phyloP scores from a whole-genome alignment of 2,113 vertebrate species.

The Cricetomys ansorgei region DNA sequence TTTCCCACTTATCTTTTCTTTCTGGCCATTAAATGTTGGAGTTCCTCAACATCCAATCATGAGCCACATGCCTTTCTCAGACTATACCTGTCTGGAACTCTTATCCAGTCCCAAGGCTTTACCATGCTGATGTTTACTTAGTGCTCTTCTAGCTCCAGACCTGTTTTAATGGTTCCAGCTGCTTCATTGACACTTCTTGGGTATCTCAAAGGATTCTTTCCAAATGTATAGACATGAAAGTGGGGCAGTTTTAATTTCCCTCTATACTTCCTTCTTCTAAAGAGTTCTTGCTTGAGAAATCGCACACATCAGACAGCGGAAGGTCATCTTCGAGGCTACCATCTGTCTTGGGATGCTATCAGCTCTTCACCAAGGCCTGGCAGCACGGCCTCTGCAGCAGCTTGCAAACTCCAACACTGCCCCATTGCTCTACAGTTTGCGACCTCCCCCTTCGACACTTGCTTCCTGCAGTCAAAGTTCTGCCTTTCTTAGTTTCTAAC shows the following conservation, averaged over 20 bases:
- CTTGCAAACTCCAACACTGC: background rate
- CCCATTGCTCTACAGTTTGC: background rate
- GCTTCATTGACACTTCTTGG: background rate
- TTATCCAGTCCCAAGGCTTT: background rate
- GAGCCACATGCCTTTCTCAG: background rate
- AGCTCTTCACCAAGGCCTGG: background rate
- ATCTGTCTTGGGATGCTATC: background rate
- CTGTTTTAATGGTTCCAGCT: background rate
- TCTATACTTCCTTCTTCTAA: background rate
- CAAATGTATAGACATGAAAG: background rate
- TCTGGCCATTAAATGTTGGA: background rate
- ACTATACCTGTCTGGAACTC: background rate
- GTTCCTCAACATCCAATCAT: background rate
- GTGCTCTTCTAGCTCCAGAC: background rate
- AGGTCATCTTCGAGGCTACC: background rate
- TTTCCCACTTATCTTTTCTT: conserved; percentile 18
- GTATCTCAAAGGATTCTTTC: background rate
- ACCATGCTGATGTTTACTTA: background rate
- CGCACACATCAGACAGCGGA: background rate
- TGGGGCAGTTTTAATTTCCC: background rate
- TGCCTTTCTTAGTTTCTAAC: background rate
- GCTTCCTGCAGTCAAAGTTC: background rate
- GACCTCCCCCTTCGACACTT: background rate
- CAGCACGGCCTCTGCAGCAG: background rate
- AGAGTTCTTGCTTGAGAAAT: background rate